A percentile compares a stretch with the other conserved stretches of the same genome.
These are phyloP conservation scores for Macrotis lagotis DNA, from an alignment of 2,113 vertebrate genomes.

Conservation along the genomic window DNA sequence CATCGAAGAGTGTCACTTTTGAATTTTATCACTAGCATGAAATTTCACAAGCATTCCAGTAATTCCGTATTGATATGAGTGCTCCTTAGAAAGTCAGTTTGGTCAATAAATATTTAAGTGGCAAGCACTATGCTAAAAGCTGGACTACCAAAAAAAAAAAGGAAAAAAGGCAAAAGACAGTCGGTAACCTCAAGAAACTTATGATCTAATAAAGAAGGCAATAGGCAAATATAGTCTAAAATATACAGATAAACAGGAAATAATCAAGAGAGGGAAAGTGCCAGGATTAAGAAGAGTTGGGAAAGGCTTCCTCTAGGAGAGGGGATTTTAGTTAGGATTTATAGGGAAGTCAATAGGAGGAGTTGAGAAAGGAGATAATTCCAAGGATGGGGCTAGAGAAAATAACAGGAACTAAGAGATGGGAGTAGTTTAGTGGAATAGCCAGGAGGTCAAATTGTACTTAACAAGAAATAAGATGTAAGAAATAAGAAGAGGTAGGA, in stretches of 20 bases:
- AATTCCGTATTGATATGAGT: neutral
- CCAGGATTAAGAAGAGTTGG: neutral
- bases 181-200: neutral
- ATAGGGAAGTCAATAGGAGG: neutral
- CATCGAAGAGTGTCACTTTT: constrained; percentile 2
- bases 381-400: neutral
- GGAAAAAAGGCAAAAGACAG: neutral
- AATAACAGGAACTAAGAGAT: neutral
- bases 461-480: no score
- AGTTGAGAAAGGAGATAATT: neutral
- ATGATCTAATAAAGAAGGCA: neutral
- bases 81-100: neutral
- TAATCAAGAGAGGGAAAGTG: neutral
- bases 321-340: neutral
- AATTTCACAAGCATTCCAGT: neutral
- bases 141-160: neutral
- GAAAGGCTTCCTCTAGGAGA: neutral
- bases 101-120: neutral
- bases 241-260: neutral
- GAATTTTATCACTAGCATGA: neutral
- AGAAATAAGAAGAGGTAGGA: no score
- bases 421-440: no score
- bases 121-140: neutral
- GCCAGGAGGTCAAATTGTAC: no score
- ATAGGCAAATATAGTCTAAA: neutral